Evolutionary conservation across 2,113 vertebrate species (phyloP).

Genomic region (Hylia prasina): DNA sequence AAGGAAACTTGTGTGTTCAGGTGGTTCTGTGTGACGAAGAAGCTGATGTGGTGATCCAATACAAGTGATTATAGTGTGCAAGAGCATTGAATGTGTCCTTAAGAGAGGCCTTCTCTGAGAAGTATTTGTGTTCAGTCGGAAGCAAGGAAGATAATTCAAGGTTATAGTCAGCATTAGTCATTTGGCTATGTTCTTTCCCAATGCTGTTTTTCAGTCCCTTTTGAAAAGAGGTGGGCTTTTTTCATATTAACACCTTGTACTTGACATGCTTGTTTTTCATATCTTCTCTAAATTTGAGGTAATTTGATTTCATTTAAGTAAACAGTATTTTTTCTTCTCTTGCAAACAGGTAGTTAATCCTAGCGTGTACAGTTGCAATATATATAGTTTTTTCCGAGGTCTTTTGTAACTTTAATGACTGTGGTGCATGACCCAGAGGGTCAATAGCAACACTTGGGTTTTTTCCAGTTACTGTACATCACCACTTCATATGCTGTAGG

Average conservation of each 20-base stretch:
- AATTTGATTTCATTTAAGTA: neutral
- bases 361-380: neutral
- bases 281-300: neutral
- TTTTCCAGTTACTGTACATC: neutral
- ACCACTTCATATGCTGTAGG: neutral
- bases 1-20: neutral
- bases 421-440: neutral
- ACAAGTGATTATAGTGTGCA: neutral
- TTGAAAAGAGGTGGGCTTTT: neutral
- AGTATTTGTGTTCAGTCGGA: neutral
- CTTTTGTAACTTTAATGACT: neutral
- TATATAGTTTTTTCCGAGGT: neutral
- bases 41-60: neutral
- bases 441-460: neutral
- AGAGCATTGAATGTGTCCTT: neutral
- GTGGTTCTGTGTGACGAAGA: neutral
- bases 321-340: neutral
- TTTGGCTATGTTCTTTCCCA: neutral
- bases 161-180: neutral
- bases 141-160: slow-evolving; percentile 15
- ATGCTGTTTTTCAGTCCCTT: neutral
- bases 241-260: neutral
- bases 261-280: neutral
- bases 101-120: slow-evolving; percentile 6
- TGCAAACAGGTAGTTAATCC: neutral